phyloP scores from a whole-genome alignment of 2,797 vertebrate species.

The Lates japonicus region DNA sequence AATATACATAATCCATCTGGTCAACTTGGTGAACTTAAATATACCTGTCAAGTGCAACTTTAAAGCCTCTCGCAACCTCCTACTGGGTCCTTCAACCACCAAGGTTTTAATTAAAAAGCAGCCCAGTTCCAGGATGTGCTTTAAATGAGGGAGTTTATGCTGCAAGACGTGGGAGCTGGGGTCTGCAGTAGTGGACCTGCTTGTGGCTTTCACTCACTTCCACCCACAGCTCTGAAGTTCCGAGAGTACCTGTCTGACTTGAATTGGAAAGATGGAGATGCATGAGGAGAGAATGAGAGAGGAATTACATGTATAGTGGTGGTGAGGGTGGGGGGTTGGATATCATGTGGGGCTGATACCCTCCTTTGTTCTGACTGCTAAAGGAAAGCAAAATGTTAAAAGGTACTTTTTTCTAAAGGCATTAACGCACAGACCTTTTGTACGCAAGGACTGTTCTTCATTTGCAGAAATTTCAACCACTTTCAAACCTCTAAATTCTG shows the following conservation, averaged over 20 bases:
- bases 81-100: constrained; percentile 81
- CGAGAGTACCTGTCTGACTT: constrained; percentile 85
- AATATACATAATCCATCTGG: constrained; percentile 88
- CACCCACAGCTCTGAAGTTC: constrained; percentile 83
- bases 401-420: constrained; percentile 7
- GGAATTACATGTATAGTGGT: constrained; percentile 62
- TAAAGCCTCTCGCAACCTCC: constrained; percentile 81
- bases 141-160: constrained; percentile 84
- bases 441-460: background rate
- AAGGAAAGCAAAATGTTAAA: constrained; percentile 59
- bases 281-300: constrained; percentile 73
- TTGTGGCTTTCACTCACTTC: constrained; percentile 88
- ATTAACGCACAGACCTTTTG: constrained; percentile 30
- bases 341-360: constrained; percentile 58
- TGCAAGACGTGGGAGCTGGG: constrained; percentile 81
- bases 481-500: background rate
- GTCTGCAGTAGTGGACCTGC: constrained; percentile 85
- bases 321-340: background rate
- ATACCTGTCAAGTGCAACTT: constrained; percentile 88
- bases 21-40: constrained; percentile 87
- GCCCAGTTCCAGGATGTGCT: constrained; percentile 82
- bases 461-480: background rate
- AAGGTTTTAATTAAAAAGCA: constrained; percentile 89
- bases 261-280: constrained; percentile 79
- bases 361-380: constrained; percentile 75